Evolutionary conservation across 2,797 vertebrate genomes (phyloP), one percentile per base, ranked within the genome.

Genomic region (Cossypha heuglini): DNA sequence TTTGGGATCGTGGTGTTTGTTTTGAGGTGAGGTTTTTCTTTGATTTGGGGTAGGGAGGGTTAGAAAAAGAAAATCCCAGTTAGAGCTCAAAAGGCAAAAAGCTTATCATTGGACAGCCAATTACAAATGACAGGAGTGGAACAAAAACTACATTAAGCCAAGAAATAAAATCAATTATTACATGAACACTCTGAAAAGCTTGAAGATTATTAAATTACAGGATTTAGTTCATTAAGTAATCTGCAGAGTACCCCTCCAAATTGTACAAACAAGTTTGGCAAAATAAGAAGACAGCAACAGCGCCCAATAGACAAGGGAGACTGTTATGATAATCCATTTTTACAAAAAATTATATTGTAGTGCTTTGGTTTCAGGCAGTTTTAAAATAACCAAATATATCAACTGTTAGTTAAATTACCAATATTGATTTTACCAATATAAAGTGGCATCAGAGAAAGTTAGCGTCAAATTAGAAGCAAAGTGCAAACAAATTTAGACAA

Each of bases 111-210:
- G 16, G 22, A 66, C 26, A 89, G 38, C 6, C 29, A 73, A 37
- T 62, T 73, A 59, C 14, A 77, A 61, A 45, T 72, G 1, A 58
- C 22, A 66, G 20, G 43, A 91, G n/a, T 6, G 11, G 29, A 79
- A 87, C 22, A 46, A 87, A 90, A 82, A 46, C 45, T 6, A 79
- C 71, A 69, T 75, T 57, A 88, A 72, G n/a, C 5, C 29, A 83
- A 81, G 40, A 91, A 86, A 83, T 72, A 91, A 86, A 84, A 33
- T 12, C 11, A 78, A n/a, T 73, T 80, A 75, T 28, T 81, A 72
- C 11, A 84, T 2, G 3, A 62, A 68, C 14, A 52, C 19, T 51
- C 16, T 19, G 14, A 89, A 86, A 83, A 83, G 15, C 13, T 2
- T 77, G 33, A 88, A 58, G 33, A 77, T 80, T 29, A 91, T 45